Conservation (phyloP, 2,888 invertebrate species). For the Magallana nippona region DNA sequence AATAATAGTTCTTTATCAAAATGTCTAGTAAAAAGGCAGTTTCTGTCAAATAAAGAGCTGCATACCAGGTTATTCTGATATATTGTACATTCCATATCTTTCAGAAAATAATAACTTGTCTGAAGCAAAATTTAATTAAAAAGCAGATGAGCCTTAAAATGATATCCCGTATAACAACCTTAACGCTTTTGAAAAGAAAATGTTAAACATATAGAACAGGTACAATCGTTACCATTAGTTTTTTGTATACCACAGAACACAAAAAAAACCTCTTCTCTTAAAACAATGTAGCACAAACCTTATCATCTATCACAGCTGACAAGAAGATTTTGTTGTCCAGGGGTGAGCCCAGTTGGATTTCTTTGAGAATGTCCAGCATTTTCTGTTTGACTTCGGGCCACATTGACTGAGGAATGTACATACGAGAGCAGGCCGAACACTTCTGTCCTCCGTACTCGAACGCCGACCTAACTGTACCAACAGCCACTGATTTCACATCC, state of each 20-base stretch:
- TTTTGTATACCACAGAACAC: no score
- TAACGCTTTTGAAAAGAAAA: neutral
- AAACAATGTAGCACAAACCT: slow-evolving; percentile 80
- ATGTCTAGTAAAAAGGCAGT: no score
- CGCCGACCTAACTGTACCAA: slow-evolving; percentile 91
- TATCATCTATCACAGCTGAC: slow-evolving; percentile 97
- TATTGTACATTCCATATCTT: no score
- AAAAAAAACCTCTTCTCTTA: no score
- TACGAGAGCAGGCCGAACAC: slow-evolving; percentile 98
- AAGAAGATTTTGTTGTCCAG: slow-evolving; percentile 88
- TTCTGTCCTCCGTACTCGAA: slow-evolving; percentile 98
- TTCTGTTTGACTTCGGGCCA: slow-evolving; percentile 87
- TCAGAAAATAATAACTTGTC: no score
- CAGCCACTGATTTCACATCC: slow-evolving; percentile 89
- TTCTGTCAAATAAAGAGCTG: no score
- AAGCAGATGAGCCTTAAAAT: no score
- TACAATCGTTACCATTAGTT: neutral
- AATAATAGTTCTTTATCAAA: no score
- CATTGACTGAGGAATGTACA: slow-evolving; percentile 95
- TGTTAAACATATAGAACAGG: neutral
- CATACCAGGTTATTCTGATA: no score
- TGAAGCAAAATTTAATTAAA: no score
- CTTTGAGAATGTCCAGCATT: slow-evolving; percentile 85
- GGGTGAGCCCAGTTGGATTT: slow-evolving; percentile 91
- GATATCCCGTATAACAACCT: no score